phyloP scores from a whole-genome alignment of 2,888 invertebrate genomes.

The Meteorus cinctellus region DNA sequence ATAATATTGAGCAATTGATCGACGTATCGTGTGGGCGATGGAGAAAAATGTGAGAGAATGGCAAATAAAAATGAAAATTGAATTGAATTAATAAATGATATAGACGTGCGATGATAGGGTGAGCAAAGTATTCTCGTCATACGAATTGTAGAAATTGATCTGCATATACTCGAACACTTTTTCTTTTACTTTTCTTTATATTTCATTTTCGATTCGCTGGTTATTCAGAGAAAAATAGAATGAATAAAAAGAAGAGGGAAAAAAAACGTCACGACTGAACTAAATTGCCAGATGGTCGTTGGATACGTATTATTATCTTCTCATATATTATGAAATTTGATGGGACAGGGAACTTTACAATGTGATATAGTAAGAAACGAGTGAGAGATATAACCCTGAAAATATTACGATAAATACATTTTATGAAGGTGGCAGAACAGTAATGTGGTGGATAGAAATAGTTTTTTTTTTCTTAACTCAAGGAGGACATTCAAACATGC shows the following conservation, averaged over 20 bases:
- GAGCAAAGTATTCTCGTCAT: background rate
- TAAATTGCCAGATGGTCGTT: conserved; percentile 4
- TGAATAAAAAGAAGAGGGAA: background rate
- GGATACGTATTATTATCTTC: background rate
- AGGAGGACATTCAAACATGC: background rate
- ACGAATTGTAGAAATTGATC: conserved; percentile 5
- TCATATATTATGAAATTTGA: conserved; percentile 4
- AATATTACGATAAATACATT: conserved; percentile 2
- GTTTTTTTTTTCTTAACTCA: background rate
- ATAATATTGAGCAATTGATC: conserved; percentile 4
- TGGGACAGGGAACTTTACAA: background rate
- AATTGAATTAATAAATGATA: conserved; percentile 10
- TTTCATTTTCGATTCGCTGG: background rate
- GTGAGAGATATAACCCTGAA: background rate
- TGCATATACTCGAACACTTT: background rate
- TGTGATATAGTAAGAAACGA: background rate
- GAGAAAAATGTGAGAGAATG: background rate
- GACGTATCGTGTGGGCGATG: conserved; percentile 12
- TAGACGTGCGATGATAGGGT: background rate
- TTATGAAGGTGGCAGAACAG: background rate
- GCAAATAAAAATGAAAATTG: background rate
- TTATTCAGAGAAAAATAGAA: too few relatives aligned
- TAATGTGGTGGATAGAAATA: background rate
- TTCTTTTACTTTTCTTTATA: background rate
- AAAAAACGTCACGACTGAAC: background rate